Base-by-base conservation (phyloP, 2,797 vertebrate genomes). In the Enteromius unitaeniatus region DNA sequence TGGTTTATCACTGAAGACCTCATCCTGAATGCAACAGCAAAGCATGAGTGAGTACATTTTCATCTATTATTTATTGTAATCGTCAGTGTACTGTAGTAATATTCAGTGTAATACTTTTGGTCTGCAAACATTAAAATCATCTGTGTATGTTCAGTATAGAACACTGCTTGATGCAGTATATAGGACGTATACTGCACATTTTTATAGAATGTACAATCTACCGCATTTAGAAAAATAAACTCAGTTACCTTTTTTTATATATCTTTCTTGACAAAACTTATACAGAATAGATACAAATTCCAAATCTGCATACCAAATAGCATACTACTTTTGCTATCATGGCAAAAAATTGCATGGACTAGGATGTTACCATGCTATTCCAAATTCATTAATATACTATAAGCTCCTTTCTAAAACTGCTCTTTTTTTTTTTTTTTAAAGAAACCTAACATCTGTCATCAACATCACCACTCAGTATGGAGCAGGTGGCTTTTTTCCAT, bases 401-500 rank as follows among this genome's bases (percentile, higher is more conserved):
- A 19, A 6, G 4, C n/a, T 42, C 4, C 13, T 65, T 58, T 65
- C 62, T n/a, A 13, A 68, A 40, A 40, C 15, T 11, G 8, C 3
- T 55, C 14, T 55, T 26, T 13, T 31, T 60, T 19, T 58, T 26
- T 13, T 31, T 58, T 26, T 26, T 82, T 74, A 2, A 62, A 97
- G 96, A 72, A 97, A 95, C 85, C 45, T 91, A 60, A 94, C 88
- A 37, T 67, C 87, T 21, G 88, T 86, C 0, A 14, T 6, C 58
- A 96, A 96, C 51, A 2, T 28, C 6, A 95, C 95, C 0, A 90
- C 91, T 69, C 10, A 51, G 1, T 96, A 90, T 85, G 96, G 96
- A 40, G 60, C 1, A 0, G 97, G 96, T 7, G 96, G 96, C 28
- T 97, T 97, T 91, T 95, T 97, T 88, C 96, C 96, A 0, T 97